Percentiles rank a stretch among this genome's conserved stretches.
Evolutionary conservation across 1,140 invertebrate species (phyloP).

Genomic region (Trichonephila clavipes): DNA sequence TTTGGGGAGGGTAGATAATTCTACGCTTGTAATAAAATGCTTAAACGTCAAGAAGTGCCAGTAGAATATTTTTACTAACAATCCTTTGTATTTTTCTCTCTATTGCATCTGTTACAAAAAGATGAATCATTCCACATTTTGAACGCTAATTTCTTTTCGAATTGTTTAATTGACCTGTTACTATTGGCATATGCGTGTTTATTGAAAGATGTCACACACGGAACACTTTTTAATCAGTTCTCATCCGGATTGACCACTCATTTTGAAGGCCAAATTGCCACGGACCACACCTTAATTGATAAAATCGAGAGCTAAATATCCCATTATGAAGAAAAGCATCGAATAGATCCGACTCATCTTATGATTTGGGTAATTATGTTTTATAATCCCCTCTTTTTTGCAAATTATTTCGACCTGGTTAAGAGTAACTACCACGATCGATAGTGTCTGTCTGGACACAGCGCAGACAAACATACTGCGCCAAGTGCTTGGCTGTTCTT

Average conservation of each 20-base stretch:
- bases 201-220: too few relatives aligned
- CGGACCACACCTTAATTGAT: background rate
- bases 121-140: too few relatives aligned
- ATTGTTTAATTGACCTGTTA: too few relatives aligned
- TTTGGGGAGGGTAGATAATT: too few relatives aligned
- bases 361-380: background rate
- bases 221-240: too few relatives aligned
- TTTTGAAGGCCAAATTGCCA: background rate
- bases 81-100: too few relatives aligned
- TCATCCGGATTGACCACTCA: background rate
- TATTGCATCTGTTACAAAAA: too few relatives aligned
- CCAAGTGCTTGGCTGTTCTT: background rate
- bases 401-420: background rate
- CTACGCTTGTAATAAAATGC: too few relatives aligned
- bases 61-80: too few relatives aligned
- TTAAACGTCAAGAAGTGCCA: too few relatives aligned
- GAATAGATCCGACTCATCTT: background rate
- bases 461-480: background rate
- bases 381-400: background rate
- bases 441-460: background rate
- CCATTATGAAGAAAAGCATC: background rate
- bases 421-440: background rate
- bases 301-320: background rate
- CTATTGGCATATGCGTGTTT: too few relatives aligned
- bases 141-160: too few relatives aligned